Base-by-base conservation (phyloP, 2,797 vertebrate species). In the Clarias platycephalus region DNA sequence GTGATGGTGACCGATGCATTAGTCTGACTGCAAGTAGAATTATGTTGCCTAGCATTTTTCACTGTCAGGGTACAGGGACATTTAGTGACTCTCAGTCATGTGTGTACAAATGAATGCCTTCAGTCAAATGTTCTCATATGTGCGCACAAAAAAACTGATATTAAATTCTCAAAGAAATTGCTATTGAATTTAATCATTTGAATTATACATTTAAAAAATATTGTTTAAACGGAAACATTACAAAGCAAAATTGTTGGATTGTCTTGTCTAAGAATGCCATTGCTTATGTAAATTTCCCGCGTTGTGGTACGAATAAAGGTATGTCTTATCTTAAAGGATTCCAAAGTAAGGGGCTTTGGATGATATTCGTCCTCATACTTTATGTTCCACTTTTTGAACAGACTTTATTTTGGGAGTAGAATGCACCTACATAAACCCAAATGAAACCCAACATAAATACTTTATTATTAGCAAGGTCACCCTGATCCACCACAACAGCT, bases 1-100 rank as follows among this genome's bases (percentile, higher is more conserved):
- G 40, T 49, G 31, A 53, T 71, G 22, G n/a, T 53, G 63, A 83
- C 71, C 15, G 7, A 44, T 55, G 58, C 66, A 34, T 83, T 74
- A 9, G 12, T 31, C 58, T 53, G 71, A 64, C 60, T 66, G 60
- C 58, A 22, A 24, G 40, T 40, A 5, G 18, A 67, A 55, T 81
- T 53, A 53, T n/a, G 75, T 70, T 44, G 28, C 31, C 40, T 40
- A 22, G n/a, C 6, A 62, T 84, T 44, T 71, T 57, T 72, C 13
- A 72, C 40, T 34, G 81, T 74, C 79, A 68, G 44, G 78, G 37
- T 64, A 26, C 20, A n/a, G 13, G 16, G 37, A 64, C 49, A 44
- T 62, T 76, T 22, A 64, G 60, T 53, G 78, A 49, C n/a, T 44
- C 22, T 44, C 24, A 66, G 55, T 4, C 28, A 16, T 62, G 6